Base-by-base conservation (phyloP, 2,113 vertebrate species). In the Siniperca chuatsi region DNA sequence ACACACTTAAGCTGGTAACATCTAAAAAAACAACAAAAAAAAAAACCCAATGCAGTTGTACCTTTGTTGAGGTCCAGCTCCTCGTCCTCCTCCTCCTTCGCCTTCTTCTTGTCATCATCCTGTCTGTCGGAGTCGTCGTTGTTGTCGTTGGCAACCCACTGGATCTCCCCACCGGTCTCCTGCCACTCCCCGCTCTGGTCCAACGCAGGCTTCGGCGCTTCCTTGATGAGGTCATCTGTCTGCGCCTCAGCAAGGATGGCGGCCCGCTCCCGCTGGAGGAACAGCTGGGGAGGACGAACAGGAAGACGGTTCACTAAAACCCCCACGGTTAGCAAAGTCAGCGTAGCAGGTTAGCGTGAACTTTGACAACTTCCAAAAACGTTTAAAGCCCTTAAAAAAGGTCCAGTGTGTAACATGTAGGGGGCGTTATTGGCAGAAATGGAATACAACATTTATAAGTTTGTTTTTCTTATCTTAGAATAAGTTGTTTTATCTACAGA, bases 61-160 rank as follows among this genome's bases (percentile, higher is more conserved):
- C 98, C 98, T 97, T 99, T 99, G 95, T 98, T 99, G 84, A 99
- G 97, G 95, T 99, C 98, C 91, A 99, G 97, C 92, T 97, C 97
- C 92, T 97, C 97, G 16, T 99, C 97, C 0, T 99, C 98, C 44
- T 99, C 97, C 8, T 98, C 90, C 12, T 93, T 65, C 60, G 83
- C 48, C 46, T 94, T 79, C 37, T 95, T 90, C 8, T 97, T 95
- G 6, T 96, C 80, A 0, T 96, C 80, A 0, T 96, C 88, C 65
- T 78, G 79, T 40, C 65, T 91, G 1, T 95, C 95, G 0, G 94
- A 0, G 13, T 60, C 94, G 3, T 96, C 97, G 81, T 98, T 97
- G 0, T 97, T 97, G 84, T 99, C 98, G 0, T 98, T 96, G 79
- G 97, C 95, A 16, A 99, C 97, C 98, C 98, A 99, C 93, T 99